phyloP scores from a whole-genome alignment of 30 jellyfish, hydroid and myxozoan species.

The Aurelia sp. region DNA sequence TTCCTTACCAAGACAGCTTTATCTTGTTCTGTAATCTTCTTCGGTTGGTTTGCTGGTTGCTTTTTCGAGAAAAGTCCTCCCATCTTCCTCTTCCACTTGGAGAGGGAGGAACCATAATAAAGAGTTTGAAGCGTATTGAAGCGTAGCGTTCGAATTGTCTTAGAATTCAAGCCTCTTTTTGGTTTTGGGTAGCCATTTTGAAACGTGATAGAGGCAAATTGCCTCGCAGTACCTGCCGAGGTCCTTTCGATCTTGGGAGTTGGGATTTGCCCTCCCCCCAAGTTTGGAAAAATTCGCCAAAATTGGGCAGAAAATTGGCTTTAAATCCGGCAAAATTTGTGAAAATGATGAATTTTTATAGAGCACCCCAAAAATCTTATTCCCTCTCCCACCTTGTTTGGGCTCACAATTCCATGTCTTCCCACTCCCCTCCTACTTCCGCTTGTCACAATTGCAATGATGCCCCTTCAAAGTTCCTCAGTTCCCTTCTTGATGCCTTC shows the following conservation, averaged over 20 bases:
- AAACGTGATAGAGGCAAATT: no score
- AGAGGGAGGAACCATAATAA: not conserved
- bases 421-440: not conserved
- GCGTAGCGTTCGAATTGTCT: not conserved
- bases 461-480: not conserved
- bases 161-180: not conserved
- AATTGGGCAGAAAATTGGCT: no score
- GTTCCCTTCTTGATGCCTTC: not conserved
- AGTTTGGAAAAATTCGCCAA: no score
- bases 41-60: constrained; percentile 52
- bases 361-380: not conserved
- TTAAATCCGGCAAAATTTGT: no score
- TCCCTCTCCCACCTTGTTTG: no score
- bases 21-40: constrained; percentile 85
- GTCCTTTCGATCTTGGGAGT: no score
- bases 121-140: no score
- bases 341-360: not conserved
- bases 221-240: no score
- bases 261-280: no score
- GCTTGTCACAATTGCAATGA: not conserved
- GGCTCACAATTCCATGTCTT: no score
- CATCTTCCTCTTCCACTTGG: constrained; percentile 32
- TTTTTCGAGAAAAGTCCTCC: constrained; percentile 83
- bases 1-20: constrained; percentile 81
- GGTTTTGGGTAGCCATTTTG: no score